Percentiles rank a stretch among this genome's conserved stretches.
Conservation (phyloP, 2,888 invertebrate species). For the Exocentrus adspersus region DNA sequence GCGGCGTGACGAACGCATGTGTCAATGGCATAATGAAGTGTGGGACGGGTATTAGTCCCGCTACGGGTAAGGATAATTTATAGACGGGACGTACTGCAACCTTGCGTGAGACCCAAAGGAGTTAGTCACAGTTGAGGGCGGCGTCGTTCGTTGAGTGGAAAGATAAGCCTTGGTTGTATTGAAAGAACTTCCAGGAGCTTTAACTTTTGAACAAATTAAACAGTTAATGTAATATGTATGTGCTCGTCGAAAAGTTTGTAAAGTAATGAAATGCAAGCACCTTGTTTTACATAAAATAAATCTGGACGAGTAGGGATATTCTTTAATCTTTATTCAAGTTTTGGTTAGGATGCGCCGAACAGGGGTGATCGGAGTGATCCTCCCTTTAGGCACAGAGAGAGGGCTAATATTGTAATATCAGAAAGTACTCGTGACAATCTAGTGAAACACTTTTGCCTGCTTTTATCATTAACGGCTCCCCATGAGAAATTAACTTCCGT, state of each 20-base stretch:
- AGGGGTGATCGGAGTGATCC: conserved; percentile 33
- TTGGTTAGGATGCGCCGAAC: too few species aligned
- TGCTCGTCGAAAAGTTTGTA: too few species aligned
- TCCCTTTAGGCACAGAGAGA: conserved; percentile 37
- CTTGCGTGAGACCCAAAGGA: conserved; percentile 59
- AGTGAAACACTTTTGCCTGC: conserved; percentile 25
- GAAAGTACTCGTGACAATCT: conserved; percentile 39
- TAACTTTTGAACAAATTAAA: too few species aligned
- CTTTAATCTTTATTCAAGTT: too few species aligned
- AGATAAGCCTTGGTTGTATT: too few species aligned
- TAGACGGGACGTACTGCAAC: conserved; percentile 60
- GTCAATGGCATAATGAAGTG: conserved; percentile 59
- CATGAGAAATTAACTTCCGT: too few species aligned
- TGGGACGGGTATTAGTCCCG: conserved; percentile 49
- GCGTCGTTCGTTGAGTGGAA: too few species aligned
- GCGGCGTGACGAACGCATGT: conserved; percentile 54
- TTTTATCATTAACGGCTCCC: background rate
- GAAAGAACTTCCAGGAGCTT: too few species aligned
- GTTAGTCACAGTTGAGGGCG: conserved; percentile 50
- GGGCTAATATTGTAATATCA: conserved; percentile 45
- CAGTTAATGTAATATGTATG: too few species aligned
- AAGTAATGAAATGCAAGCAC: too few species aligned
- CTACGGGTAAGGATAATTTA: conserved; percentile 57
- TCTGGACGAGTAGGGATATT: too few species aligned
- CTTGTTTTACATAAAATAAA: too few species aligned